phyloP scores from a whole-genome alignment of 2,113 vertebrate genomes.

The Gymnocephalus cernua region DNA sequence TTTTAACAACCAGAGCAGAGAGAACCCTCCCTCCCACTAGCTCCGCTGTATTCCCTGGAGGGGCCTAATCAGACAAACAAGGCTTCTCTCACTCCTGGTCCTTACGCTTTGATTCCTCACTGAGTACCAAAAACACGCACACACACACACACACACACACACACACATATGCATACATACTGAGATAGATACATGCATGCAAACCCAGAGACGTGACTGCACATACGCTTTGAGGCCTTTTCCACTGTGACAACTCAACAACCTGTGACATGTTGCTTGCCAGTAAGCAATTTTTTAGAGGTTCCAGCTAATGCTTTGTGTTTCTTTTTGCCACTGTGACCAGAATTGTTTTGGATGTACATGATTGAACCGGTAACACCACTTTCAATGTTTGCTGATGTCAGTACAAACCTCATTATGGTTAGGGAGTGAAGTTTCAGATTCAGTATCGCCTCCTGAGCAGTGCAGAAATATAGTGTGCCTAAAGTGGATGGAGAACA shows the following conservation, averaged over 20 bases:
- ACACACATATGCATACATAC: not conserved
- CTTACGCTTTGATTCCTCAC: constrained; percentile 60
- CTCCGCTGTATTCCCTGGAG: constrained; percentile 60
- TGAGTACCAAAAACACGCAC: constrained; percentile 46
- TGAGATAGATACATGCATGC: not conserved
- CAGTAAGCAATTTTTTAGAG: not conserved
- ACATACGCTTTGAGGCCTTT: not conserved
- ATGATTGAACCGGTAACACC: not conserved
- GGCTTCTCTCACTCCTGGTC: constrained; percentile 56
- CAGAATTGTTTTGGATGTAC: not conserved
- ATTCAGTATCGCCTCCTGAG: too few species aligned
- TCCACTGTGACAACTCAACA: not conserved
- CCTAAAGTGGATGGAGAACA: too few species aligned
- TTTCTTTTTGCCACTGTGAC: not conserved
- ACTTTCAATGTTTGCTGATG: too few species aligned
- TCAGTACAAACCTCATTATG: too few species aligned
- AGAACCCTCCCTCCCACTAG: constrained; percentile 24
- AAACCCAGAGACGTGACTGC: constrained; percentile 1
- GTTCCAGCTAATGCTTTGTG: not conserved
- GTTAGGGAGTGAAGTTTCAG: too few species aligned
- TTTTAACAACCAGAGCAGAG: constrained; percentile 43
- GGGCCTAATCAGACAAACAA: constrained; percentile 70
- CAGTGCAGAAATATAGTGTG: too few species aligned
- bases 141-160: not conserved
- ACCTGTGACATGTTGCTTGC: not conserved